Evolutionary conservation across 2,888 invertebrate species (phyloP), one percentile per base, ranked within the genome.

Genomic region (Gastracanthus pulcherrimus): DNA sequence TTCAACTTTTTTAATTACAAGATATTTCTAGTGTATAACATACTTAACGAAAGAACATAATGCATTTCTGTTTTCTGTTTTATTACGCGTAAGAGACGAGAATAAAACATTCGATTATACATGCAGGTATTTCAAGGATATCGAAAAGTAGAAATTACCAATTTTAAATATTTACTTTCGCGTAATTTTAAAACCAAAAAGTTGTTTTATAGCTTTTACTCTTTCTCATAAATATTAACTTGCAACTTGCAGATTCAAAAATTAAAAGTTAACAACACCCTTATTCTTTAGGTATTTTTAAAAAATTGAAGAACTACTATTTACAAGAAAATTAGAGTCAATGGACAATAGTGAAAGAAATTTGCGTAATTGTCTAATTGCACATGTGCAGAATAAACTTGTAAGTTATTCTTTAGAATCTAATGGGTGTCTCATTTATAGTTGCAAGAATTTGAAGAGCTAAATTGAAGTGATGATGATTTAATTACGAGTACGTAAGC

Each of bases 401-500:
- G 5, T 38, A 9, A 19, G 1, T 11, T 60, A n/a, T 34, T 48
- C 45, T 6, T 45, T 45, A 19, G 34, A 67, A 45, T 23, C 41
- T 36, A 31, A 16, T 7, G 45, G 29, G 29, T n/a, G 3, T 29
- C n/a, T 51, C 26, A 58, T 34, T 13, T 31, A 48, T 70, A 23
- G 29, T 6, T 26, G 11, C 29, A 5, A 60, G 9, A 41, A 48
- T n/a, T 60, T 13, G 26, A 64, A 38, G 41, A 36, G 62, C 16
- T 13, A 5, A 48, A 48, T 36, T 45, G n/a, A 7, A 55, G 16
- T 7, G 31, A 48, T 23, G 45, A 76, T 76, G 38, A 67, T 67
- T 76, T 60, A 76, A 60, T 69, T 69, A n/a, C 13, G 29, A 36
- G 34, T 66, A 55, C 58, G 41, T 23, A 31, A 31, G 13, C 41